Percentiles rank a stretch among this genome's conserved stretches.
Conservation (phyloP, 2,797 vertebrate genomes). For the Choloepus didactylus region DNA sequence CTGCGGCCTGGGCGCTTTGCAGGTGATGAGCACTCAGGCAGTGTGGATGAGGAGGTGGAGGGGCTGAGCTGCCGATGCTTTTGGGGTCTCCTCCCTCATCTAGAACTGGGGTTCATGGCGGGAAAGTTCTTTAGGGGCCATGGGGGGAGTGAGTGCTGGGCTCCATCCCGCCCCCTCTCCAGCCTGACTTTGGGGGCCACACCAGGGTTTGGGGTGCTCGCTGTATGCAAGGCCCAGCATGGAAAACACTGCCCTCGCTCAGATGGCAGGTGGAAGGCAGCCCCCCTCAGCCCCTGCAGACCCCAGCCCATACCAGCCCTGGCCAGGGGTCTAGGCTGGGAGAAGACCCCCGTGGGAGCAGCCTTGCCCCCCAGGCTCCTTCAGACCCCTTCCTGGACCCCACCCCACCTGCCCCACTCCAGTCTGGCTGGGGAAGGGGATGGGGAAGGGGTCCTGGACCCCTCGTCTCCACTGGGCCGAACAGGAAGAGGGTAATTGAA, state of each 20-base stretch:
- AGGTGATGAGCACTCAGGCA: neutral
- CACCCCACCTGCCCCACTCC: neutral
- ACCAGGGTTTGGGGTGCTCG: no score
- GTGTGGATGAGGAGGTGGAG: neutral
- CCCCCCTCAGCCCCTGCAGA: neutral
- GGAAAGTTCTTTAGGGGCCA: no score
- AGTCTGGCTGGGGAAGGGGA: neutral
- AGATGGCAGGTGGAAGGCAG: neutral
- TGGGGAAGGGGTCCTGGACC: neutral
- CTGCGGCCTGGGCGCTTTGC: neutral
- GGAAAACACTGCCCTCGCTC: neutral
- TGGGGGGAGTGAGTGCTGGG: neutral
- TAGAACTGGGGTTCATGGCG: no score
- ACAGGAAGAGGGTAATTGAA: slow-evolving; percentile 82
- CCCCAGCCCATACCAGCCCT: neutral
- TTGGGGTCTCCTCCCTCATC: no score
- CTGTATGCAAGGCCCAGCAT: neutral
- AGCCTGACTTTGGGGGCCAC: no score
- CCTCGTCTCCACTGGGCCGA: neutral
- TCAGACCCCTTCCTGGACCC: neutral
- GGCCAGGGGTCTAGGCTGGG: neutral
- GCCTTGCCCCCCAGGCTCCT: neutral
- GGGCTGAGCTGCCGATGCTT: neutral
- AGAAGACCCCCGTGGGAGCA: neutral
- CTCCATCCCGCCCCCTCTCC: no score